Evolutionary conservation across 1,140 invertebrate genomes (phyloP).

Genomic region (Drosophila guanche): DNA sequence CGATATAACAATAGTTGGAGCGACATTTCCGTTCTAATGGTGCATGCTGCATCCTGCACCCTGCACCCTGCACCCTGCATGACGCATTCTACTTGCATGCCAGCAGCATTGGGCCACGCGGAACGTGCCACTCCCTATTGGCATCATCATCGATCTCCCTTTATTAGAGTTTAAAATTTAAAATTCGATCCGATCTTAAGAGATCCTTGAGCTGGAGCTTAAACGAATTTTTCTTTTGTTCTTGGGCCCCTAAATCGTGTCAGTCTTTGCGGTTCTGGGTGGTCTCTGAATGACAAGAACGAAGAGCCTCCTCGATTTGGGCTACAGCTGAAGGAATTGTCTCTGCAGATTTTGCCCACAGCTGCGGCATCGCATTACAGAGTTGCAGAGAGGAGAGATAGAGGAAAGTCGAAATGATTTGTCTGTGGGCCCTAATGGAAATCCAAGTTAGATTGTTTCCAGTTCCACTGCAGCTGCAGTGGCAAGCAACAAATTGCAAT

Average conservation of each 20-base stretch:
- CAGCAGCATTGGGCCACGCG: slow-evolving; percentile 50
- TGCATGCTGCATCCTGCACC: slow-evolving; percentile 36
- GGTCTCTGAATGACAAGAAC: no score
- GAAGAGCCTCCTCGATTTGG: no score
- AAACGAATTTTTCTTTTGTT: no score
- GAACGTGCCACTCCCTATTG: slow-evolving; percentile 30
- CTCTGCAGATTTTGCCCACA: no score
- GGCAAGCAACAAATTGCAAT: slow-evolving; percentile 53
- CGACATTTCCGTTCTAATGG: slow-evolving; percentile 54
- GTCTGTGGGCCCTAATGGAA: slow-evolving; percentile 30
- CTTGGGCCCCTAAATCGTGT: no score
- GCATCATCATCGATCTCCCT: slow-evolving; percentile 3
- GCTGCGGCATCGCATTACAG: no score
- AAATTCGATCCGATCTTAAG: no score
- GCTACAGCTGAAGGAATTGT: no score
- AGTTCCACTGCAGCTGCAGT: slow-evolving; percentile 8
- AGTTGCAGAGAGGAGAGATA: not conserved
- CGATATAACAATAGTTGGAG: slow-evolving; percentile 71
- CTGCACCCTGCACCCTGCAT: slow-evolving; percentile 14
- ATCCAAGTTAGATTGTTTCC: slow-evolving; percentile 37
- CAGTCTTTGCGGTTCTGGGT: no score
- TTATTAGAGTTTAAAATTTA: slow-evolving; percentile 8
- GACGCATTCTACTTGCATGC: slow-evolving; percentile 22
- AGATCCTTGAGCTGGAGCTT: no score
- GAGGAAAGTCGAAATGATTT: not conserved